A percentile compares a stretch with the other conserved stretches of the same genome.
Conservation (phyloP, 2,113 vertebrate species). For the Oncorhynchus mykiss region DNA sequence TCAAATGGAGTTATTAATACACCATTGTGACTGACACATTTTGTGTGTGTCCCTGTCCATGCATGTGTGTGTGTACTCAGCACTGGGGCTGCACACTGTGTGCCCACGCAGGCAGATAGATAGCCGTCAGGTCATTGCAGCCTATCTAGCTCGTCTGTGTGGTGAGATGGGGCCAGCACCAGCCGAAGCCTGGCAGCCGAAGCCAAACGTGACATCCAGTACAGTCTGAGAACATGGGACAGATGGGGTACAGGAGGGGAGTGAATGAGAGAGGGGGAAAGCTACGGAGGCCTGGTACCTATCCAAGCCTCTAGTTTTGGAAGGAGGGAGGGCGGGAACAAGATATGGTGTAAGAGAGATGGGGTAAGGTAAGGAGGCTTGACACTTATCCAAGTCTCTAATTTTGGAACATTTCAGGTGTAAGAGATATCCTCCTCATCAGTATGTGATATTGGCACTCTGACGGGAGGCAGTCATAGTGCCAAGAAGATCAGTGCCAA, state of each 20-base stretch:
- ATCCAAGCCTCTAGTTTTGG: constrained; percentile 40
- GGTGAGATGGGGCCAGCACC: constrained; percentile 9
- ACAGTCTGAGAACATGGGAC: constrained; percentile 39
- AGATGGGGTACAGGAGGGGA: background rate
- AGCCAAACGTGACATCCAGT: constrained; percentile 47
- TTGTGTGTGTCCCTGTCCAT: constrained; percentile 1
- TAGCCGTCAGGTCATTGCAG: too few relatives aligned
- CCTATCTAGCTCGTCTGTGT: constrained; percentile 7
- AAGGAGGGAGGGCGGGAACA: background rate
- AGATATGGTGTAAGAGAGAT: constrained; percentile 2
- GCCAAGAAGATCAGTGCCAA: constrained; percentile 7
- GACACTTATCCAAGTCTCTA: constrained; percentile 29
- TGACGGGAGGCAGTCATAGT: background rate
- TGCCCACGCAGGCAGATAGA: too few relatives aligned
- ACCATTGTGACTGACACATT: background rate
- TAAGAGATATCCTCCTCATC: constrained; percentile 6
- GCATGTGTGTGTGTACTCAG: background rate
- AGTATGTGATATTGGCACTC: constrained; percentile 26
- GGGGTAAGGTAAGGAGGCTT: background rate
- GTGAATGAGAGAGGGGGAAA: background rate
- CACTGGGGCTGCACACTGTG: constrained; percentile 1
- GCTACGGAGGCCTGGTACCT: background rate
- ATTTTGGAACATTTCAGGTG: constrained; percentile 45
- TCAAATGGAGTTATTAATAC: background rate
- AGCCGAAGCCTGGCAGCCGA: constrained; percentile 31